Conservation (phyloP, 2,113 vertebrate genomes). For the Carollia perspicillata region DNA sequence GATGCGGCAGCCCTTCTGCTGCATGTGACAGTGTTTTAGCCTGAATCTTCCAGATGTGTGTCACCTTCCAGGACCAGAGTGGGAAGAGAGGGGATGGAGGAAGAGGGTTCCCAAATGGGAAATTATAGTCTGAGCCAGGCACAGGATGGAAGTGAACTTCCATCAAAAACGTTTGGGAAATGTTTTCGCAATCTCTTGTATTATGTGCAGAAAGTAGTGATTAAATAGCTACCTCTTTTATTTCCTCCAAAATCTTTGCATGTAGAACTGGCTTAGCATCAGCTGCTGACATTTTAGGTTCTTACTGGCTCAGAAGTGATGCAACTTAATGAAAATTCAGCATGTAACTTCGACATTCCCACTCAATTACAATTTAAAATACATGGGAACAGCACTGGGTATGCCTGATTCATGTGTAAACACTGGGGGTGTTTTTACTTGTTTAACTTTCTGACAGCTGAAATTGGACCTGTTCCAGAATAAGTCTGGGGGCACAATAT, state of each 20-base stretch:
- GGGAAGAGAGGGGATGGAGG: not conserved
- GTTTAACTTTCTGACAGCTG: not conserved
- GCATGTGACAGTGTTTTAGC: not conserved
- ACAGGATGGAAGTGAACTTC: not conserved
- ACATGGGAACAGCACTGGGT: not conserved
- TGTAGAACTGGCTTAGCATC: not conserved
- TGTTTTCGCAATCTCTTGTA: not conserved
- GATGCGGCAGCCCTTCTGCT: not conserved
- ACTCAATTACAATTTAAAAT: not conserved
- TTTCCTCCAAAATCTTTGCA: not conserved
- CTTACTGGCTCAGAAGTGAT: constrained; percentile 3
- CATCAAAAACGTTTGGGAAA: rapidly evolving
- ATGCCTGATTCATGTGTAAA: not conserved
- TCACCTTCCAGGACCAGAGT: not conserved
- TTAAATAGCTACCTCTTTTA: not conserved
- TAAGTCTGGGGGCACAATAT: not conserved
- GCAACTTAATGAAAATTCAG: not conserved
- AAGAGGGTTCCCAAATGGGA: not conserved
- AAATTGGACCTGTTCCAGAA: not conserved
- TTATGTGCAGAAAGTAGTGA: not conserved
- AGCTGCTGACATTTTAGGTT: not conserved
- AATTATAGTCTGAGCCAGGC: not conserved
- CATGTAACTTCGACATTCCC: not conserved
- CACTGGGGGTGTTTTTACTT: not conserved
- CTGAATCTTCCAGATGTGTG: not conserved